Conservation (phyloP, 2,888 invertebrate species). For the Phrixothrix hirtus region DNA sequence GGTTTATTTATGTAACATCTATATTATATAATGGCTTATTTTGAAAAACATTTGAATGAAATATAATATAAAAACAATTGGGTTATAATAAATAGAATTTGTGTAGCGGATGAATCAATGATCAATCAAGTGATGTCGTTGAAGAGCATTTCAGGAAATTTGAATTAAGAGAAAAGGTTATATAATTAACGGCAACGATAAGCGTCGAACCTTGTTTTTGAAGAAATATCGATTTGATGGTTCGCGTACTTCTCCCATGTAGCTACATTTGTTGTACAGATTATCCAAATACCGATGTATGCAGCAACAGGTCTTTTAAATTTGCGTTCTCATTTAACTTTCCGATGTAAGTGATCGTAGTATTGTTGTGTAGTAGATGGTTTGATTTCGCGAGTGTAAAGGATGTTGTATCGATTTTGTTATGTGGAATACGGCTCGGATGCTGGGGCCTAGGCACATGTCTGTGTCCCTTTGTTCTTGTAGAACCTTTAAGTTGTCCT, state of each 20-base stretch:
- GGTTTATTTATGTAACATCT: too few relatives aligned
- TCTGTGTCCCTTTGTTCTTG: constrained; percentile 51
- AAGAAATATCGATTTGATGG: constrained; percentile 39
- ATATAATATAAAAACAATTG: too few relatives aligned
- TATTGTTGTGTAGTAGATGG: constrained; percentile 45
- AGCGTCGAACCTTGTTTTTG: constrained; percentile 27
- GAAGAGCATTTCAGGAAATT: too few relatives aligned
- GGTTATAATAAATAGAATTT: too few relatives aligned
- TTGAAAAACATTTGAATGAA: too few relatives aligned
- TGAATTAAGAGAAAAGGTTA: too few relatives aligned
- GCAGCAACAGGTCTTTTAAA: constrained; percentile 48
- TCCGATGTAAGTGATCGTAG: constrained; percentile 49
- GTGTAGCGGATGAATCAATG: too few relatives aligned
- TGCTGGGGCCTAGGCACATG: constrained; percentile 52
- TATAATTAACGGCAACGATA: too few relatives aligned
- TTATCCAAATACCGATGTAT: constrained; percentile 39
- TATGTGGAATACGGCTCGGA: constrained; percentile 42
- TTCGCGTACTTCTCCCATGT: constrained; percentile 28
- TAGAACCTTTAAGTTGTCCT: constrained; percentile 53
- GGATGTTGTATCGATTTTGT: constrained; percentile 52
- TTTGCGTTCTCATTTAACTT: constrained; percentile 52
- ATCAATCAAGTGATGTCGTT: too few relatives aligned
- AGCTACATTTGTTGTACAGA: constrained; percentile 21
- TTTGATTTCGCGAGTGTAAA: constrained; percentile 38
- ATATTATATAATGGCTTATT: too few relatives aligned